These are phyloP conservation scores for Mustela lutreola DNA, from an alignment of 2,113 vertebrate genomes.

Conservation along the genomic window DNA sequence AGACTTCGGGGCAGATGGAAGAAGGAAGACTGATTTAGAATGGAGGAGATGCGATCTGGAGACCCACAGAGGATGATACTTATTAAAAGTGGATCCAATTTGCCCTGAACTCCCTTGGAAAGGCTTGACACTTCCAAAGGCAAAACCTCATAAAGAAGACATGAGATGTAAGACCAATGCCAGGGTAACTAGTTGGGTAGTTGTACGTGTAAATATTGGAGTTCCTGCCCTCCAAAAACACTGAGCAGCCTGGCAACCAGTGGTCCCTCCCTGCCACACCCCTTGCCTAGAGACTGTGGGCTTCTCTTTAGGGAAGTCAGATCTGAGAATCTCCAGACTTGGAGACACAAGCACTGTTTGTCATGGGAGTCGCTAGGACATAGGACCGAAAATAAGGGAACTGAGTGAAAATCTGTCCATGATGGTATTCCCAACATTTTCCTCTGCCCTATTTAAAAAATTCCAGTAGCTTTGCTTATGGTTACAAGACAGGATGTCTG, in stretches of 20 bases:
- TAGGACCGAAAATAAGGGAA: neutral
- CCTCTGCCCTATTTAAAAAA: neutral
- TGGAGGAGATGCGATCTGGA: neutral
- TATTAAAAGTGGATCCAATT: neutral
- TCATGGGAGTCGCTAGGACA: neutral
- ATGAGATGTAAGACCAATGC: neutral
- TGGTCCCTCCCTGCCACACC: fast-evolving
- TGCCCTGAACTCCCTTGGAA: neutral
- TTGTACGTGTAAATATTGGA: neutral
- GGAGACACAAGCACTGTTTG: neutral
- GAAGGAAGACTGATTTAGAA: neutral
- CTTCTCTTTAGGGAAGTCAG: neutral
- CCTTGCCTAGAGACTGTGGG: neutral
- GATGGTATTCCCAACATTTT: neutral
- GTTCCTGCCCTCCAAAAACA: neutral
- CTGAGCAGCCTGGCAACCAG: neutral
- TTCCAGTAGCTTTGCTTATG: neutral
- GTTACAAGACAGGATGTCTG: neutral
- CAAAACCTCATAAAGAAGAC: neutral
- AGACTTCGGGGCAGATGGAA: neutral
- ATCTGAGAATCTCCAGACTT: neutral
- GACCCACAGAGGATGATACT: neutral
- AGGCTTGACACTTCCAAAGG: neutral
- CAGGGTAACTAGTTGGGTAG: neutral
- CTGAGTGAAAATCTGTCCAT: neutral